Percentiles rank a stretch among this genome's conserved stretches.
Evolutionary conservation across 2,113 vertebrate species (phyloP).

Genomic region (Leptocoma aspasia): DNA sequence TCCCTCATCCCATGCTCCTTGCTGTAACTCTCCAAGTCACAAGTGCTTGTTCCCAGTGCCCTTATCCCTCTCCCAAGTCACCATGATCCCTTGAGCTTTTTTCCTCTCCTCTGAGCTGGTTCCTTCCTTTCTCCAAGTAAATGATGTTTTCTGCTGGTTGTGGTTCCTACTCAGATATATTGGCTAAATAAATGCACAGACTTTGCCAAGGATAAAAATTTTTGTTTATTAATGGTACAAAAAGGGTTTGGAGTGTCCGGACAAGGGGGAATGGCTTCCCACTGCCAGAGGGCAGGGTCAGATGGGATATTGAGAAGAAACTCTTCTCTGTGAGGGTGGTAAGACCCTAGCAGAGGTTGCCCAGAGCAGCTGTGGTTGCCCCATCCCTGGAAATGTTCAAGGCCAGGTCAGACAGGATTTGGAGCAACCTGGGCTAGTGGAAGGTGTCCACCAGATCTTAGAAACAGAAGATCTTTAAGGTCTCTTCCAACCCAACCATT

Average conservation of each 20-base stretch:
- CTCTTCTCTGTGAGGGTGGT: not conserved
- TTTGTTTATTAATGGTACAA: not conserved
- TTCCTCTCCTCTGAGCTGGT: not conserved
- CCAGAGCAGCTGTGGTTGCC: not conserved
- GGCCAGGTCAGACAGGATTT: not conserved
- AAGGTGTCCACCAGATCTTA: not conserved
- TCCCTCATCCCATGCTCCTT: not conserved
- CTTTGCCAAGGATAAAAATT: not conserved
- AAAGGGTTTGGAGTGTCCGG: not conserved
- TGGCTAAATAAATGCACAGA: not conserved
- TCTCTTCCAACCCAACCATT: not conserved
- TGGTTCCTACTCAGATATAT: not conserved
- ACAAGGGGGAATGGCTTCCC: not conserved
- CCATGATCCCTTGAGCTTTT: not conserved
- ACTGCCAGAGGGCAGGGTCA: not conserved
- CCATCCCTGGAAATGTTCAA: not conserved
- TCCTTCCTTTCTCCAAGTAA: not conserved
- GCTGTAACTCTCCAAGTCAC: not conserved
- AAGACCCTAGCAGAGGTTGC: not conserved
- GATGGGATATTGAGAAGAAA: not conserved
- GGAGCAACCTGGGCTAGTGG: rapidly evolving
- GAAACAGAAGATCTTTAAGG: not conserved
- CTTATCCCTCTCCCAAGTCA: not conserved
- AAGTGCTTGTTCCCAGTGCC: not conserved
- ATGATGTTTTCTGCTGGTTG: not conserved